phyloP scores from a whole-genome alignment of 2,888 invertebrate genomes.

The Empis stercorea region DNA sequence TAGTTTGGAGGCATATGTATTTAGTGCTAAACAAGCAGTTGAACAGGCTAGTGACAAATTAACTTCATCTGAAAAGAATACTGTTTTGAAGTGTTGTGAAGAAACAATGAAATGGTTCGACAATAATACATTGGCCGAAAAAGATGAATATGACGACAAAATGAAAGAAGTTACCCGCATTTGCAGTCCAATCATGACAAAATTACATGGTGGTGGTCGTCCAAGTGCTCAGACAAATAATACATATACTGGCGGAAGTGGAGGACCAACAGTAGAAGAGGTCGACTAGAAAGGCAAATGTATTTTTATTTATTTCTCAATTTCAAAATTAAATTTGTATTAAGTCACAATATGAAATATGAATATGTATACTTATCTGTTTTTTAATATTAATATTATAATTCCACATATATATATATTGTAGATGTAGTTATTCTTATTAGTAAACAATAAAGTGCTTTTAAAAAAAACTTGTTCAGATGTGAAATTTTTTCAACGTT shows the following conservation, averaged over 20 bases:
- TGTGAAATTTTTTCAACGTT: too few relatives aligned
- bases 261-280: conserved; percentile 10
- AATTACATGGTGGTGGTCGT: conserved; percentile 14
- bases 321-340: too few relatives aligned
- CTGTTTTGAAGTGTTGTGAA: conserved; percentile 46
- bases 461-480: too few relatives aligned
- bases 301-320: too few relatives aligned
- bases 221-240: conserved; percentile 3
- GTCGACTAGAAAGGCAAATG: conserved; percentile 5
- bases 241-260: too few relatives aligned
- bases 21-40: conserved; percentile 52
- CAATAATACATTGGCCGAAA: conserved; percentile 55
- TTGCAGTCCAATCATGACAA: conserved; percentile 27
- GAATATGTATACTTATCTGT: too few relatives aligned
- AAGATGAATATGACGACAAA: conserved; percentile 51
- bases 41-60: conserved; percentile 50
- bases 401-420: too few relatives aligned
- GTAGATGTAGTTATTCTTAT: too few relatives aligned
- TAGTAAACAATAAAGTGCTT: too few relatives aligned
- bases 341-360: too few relatives aligned
- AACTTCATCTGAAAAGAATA: conserved; percentile 52
- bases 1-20: conserved; percentile 52
- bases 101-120: conserved; percentile 59
- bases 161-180: conserved; percentile 22
- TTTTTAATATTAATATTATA: too few relatives aligned